phyloP scores from a whole-genome alignment of 2,888 invertebrate genomes.

The Synanthedon andrenaeformis region DNA sequence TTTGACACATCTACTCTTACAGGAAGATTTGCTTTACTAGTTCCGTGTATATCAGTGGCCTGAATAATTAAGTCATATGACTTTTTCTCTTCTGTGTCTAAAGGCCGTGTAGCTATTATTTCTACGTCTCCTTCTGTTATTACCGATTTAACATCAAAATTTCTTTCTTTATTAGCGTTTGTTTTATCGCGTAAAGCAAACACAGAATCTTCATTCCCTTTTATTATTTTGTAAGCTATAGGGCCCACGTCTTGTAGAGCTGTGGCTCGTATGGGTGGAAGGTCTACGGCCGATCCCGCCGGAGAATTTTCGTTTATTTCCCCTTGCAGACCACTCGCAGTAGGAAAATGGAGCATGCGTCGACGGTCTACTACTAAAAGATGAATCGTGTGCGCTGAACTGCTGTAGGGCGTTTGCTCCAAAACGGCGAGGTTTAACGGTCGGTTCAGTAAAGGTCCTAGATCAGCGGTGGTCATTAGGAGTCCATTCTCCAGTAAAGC shows the following conservation, averaged over 20 bases:
- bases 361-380: constrained; percentile 85
- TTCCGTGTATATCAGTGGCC: constrained; percentile 82
- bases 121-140: constrained; percentile 76
- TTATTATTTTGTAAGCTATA: constrained; percentile 83
- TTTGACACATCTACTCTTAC: constrained; percentile 82
- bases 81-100: constrained; percentile 83
- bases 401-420: constrained; percentile 84
- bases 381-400: constrained; percentile 83
- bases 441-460: constrained; percentile 83
- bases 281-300: constrained; percentile 76
- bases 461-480: constrained; percentile 90
- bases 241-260: constrained; percentile 75
- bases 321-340: constrained; percentile 73
- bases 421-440: constrained; percentile 85
- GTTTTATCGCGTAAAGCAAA: constrained; percentile 78
- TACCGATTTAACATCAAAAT: constrained; percentile 61
- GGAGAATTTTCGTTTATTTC: constrained; percentile 83
- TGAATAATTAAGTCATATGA: constrained; percentile 81
- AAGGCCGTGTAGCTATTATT: constrained; percentile 78
- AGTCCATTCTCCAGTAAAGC: constrained; percentile 88
- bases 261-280: constrained; percentile 80
- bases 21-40: constrained; percentile 85
- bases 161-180: constrained; percentile 28
- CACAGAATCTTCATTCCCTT: constrained; percentile 79
- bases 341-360: constrained; percentile 83